Evolutionary conservation across 2,797 vertebrate species (phyloP).

Genomic region (Tinamus major): DNA sequence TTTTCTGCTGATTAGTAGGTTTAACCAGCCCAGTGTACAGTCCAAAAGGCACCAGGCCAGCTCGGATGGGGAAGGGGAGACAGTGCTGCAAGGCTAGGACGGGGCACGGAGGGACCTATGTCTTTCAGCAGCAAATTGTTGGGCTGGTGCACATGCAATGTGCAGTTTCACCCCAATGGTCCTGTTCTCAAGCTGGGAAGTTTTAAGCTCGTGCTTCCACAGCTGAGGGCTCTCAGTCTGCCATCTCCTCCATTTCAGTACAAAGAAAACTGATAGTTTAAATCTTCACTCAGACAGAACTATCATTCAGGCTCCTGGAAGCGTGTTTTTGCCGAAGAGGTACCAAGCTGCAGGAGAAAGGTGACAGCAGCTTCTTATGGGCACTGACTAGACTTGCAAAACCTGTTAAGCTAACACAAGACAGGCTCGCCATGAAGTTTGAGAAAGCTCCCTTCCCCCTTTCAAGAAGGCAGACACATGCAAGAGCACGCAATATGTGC

Average conservation of each 20-base stretch:
- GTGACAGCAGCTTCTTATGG: neutral
- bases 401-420: neutral
- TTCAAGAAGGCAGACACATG: neutral
- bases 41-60: neutral
- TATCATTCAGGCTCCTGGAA: neutral
- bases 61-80: neutral
- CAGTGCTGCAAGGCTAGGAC: neutral
- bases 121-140: neutral
- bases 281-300: neutral
- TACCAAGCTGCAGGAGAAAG: neutral
- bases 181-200: neutral
- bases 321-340: neutral
- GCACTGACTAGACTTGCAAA: conserved; percentile 2
- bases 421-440: neutral
- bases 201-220: neutral
- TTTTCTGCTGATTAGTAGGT: neutral
- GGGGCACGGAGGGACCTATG: neutral
- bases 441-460: neutral
- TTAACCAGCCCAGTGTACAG: neutral
- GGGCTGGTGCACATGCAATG: rapidly evolving
- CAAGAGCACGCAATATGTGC: neutral
- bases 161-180: neutral
- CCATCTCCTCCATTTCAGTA: neutral
- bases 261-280: neutral
- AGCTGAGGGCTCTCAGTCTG: neutral